phyloP scores from a whole-genome alignment of 2,888 invertebrate genomes.

The Bellardia bayeri region DNA sequence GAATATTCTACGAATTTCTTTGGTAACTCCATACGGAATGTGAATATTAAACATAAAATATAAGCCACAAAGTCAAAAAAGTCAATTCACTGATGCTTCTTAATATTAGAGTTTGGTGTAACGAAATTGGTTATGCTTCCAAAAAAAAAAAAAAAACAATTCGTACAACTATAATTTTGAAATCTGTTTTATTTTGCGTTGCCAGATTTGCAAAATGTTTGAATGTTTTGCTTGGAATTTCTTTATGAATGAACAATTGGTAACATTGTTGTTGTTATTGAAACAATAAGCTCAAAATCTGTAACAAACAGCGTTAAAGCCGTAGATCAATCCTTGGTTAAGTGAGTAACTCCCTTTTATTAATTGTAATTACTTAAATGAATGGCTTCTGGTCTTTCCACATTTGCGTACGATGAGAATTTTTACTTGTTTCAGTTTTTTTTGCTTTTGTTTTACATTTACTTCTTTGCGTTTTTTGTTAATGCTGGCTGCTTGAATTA shows the following conservation, averaged over 20 bases:
- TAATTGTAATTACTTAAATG: conserved; percentile 79
- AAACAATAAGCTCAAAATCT: conserved; percentile 46
- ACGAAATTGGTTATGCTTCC: conserved; percentile 62
- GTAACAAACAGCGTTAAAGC: conserved; percentile 71
- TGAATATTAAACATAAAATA: neutral
- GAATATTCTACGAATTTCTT: conserved; percentile 68
- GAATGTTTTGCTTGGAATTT: neutral
- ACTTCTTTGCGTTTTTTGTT: conserved; percentile 14
- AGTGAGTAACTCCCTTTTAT: conserved; percentile 75
- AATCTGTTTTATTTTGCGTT: conserved; percentile 6
- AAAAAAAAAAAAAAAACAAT: conserved; percentile 13
- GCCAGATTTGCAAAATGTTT: conserved; percentile 49
- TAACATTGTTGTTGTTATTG: conserved; percentile 34
- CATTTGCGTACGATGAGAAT: conserved; percentile 75
- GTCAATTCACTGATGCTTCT: conserved; percentile 67
- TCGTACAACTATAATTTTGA: conserved; percentile 54
- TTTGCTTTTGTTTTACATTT: neutral
- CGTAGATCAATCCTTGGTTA: conserved; percentile 73
- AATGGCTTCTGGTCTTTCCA: conserved; percentile 79
- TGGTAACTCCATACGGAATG: neutral
- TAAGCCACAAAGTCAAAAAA: conserved; percentile 62
- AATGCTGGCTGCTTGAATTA: neutral
- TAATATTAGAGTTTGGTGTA: conserved; percentile 68
- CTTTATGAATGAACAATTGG: conserved; percentile 31
- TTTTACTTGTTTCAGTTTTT: conserved; percentile 50